Conservation (phyloP, 1,140 invertebrate genomes). For the Kradibia gibbosae region DNA sequence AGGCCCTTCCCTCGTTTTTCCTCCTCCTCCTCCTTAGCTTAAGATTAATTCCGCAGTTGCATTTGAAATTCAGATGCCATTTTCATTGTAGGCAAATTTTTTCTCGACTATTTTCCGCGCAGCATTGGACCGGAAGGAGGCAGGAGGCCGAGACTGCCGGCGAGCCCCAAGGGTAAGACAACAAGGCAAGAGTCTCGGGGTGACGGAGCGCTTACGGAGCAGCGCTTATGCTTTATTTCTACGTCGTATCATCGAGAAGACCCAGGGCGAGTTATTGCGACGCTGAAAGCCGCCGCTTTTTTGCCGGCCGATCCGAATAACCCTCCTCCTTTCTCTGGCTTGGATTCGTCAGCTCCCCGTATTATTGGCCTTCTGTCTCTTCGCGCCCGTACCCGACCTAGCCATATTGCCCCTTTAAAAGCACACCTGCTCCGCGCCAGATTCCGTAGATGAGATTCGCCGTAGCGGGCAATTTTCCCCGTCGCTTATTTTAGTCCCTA, state of each 20-base stretch:
- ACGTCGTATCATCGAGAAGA: conserved; percentile 46
- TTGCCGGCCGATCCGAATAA: conserved; percentile 64
- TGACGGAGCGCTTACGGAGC: neutral
- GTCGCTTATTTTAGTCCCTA: neutral
- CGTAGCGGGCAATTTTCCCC: neutral
- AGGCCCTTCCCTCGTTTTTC: too few relatives aligned
- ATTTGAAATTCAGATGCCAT: conserved; percentile 52
- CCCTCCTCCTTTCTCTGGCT: conserved; percentile 56
- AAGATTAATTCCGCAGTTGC: conserved; percentile 44
- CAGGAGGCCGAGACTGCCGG: conserved; percentile 34
- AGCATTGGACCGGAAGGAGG: conserved; percentile 10
- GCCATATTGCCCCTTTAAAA: neutral
- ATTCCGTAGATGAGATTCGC: neutral
- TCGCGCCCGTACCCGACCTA: neutral
- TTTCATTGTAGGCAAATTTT: conserved; percentile 53
- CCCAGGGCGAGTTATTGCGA: conserved; percentile 58
- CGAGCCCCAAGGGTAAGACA: neutral
- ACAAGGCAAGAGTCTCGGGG: neutral
- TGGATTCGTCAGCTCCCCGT: conserved; percentile 20
- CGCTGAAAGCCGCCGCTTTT: conserved; percentile 60
- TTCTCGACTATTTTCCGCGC: conserved; percentile 42
- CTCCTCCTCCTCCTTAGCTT: neutral
- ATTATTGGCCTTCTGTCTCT: conserved; percentile 18
- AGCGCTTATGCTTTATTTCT: conserved; percentile 53
- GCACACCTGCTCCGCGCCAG: neutral